Evolutionary conservation across 2,888 invertebrate genomes (phyloP).

Genomic region (Hypsopygia costalis): DNA sequence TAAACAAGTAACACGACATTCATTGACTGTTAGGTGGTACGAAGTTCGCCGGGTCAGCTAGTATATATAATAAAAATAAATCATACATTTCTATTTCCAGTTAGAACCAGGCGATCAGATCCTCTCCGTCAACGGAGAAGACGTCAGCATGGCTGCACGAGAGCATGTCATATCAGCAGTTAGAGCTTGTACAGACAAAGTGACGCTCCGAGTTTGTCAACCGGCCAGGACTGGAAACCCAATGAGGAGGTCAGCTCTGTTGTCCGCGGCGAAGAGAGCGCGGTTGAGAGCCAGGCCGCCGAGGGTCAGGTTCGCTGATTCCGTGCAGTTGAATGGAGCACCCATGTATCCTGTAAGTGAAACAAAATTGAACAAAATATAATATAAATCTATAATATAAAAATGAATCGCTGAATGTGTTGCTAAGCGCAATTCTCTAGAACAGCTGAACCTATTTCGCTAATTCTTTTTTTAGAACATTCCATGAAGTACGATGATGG

Average conservation of each 20-base stretch:
- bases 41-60: too few species aligned
- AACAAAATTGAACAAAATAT: too few species aligned
- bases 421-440: too few species aligned
- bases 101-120: slow-evolving; percentile 95
- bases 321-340: slow-evolving; percentile 92
- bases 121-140: slow-evolving; percentile 93
- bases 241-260: slow-evolving; percentile 89
- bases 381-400: too few species aligned
- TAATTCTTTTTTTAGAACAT: too few species aligned
- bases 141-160: slow-evolving; percentile 90
- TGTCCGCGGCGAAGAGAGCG: slow-evolving; percentile 93
- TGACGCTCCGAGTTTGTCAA: slow-evolving; percentile 90
- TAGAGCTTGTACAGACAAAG: slow-evolving; percentile 88
- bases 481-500: too few species aligned
- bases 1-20: too few species aligned
- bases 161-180: slow-evolving; percentile 95
- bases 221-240: slow-evolving; percentile 82
- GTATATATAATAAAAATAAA: too few species aligned
- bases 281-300: slow-evolving; percentile 89
- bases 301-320: slow-evolving; percentile 93
- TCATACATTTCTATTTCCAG: slow-evolving; percentile 49
- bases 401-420: too few species aligned
- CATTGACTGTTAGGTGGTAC: too few species aligned
- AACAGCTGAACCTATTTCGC: too few species aligned
- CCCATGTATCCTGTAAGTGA: slow-evolving; percentile 87